Conservation (phyloP, 2,797 vertebrate species). For the Lacerta viridis region DNA sequence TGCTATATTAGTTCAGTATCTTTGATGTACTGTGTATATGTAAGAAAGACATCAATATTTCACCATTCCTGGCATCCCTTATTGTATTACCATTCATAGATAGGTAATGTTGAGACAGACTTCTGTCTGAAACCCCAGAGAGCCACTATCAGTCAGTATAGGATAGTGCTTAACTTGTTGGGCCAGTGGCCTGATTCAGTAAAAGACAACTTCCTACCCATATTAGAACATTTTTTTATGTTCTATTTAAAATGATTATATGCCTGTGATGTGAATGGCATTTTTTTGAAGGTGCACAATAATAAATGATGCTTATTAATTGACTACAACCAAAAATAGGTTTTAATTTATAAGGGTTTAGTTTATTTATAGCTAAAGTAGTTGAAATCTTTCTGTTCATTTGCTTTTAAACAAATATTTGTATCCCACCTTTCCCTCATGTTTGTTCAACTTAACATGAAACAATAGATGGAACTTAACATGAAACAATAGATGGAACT, state of each 20-base stretch:
- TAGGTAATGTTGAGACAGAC: not conserved
- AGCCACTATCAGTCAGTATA: not conserved
- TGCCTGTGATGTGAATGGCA: not conserved
- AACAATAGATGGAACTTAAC: not conserved
- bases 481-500: not conserved
- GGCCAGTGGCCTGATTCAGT: not conserved
- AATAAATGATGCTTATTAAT: not conserved
- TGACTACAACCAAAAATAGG: not conserved
- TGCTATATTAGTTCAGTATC: not conserved
- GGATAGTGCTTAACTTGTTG: not conserved
- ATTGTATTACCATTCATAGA: slow-evolving; percentile 41
- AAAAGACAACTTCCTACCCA: not conserved
- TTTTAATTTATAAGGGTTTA: not conserved
- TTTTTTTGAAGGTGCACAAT: slow-evolving; percentile 34
- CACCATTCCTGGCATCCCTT: slow-evolving; percentile 17
- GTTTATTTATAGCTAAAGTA: slow-evolving; percentile 15
- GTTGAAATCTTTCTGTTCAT: not conserved
- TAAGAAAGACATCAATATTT: not conserved
- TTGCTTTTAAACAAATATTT: not conserved
- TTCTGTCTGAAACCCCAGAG: not conserved
- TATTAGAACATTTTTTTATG: not conserved
- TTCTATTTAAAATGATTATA: not conserved
- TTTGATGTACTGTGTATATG: not conserved
- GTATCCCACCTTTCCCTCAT: not conserved
- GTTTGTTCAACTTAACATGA: not conserved